Base-by-base conservation (phyloP, 1,140 invertebrate species). In the Lepidurus apus region DNA sequence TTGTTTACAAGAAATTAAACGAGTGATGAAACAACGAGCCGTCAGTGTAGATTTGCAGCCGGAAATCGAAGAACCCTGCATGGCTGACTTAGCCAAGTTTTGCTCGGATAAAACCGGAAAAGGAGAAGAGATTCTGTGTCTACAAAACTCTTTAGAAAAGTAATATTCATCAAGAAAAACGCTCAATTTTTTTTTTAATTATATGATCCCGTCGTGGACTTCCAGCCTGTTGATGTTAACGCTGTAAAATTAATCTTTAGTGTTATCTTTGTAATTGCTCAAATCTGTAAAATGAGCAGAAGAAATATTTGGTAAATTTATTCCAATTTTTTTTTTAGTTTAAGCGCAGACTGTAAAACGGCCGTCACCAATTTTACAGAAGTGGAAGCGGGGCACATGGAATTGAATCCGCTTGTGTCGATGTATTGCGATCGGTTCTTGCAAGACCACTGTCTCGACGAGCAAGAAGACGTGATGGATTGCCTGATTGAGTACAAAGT, bases 401-500 rank as follows among this genome's bases (percentile, higher is more conserved):
- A 96, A 83, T 85, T 97, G 0, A 97, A 97, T 87, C 89, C 93
- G 24, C 89, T 96, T 43, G 90, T 98, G 17, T 92, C 91, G 85
- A 88, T 87, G 73, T 89, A 93, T 65, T 98, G 97, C 85, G 89
- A 89, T 79, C 89, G 91, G 79, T 90, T 95, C 79, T 94, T 97
- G 85, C 90, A 95, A 81, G 90, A 89, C 81, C 88, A 96, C 81
- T 98, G 96, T 85, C 88, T 89, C 83, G 91, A 91, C 8, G 87
- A 89, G 47, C 85, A 89, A 80, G 87, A 85, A 26, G 87, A 97
- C 81, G 90, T 98, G 80, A 93, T 99, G 90, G 93, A 97, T 74
- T 99, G 97, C 86, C 87, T 99, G 5, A 95, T 99, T 78, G 87
- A 91, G 78, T 91, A 97, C 83, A 99, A 99, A 87, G 96, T 85